Base-by-base conservation (phyloP, 1,140 invertebrate species). In the Trissolcus basalis region DNA sequence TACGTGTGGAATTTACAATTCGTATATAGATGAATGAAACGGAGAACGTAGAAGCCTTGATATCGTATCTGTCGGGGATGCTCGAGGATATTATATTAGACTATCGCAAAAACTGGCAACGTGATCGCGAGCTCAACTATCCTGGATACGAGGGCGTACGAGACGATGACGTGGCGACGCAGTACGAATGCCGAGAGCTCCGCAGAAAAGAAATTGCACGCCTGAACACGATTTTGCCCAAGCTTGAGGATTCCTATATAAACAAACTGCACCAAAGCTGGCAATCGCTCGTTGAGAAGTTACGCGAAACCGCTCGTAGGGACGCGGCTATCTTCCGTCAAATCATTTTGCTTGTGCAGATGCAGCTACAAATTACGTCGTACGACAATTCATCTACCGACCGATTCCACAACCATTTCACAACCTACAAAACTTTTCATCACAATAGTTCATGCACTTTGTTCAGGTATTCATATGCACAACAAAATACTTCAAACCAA, bases 71-170 rank as follows among this genome's bases (percentile, higher is more conserved):
- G 13, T 69, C 61, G 53, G 61, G 50, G 13, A 60, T 81, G 39
- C 77, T 81, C 36, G 72, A 80, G 50, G 78, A 78, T 48, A 79
- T 82, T 50, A 54, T 81, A 72, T 45, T 75, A 75, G 59, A 68
- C 75, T 67, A 67, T 65, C 70, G 71, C 16, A 73, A 74, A 65
- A 79, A 63, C 15, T 82, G 81, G 78, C 64, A 80, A 54, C 73
- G 63, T 33, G 80, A 81, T 74, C 73, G 74, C 16, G 68, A 78
- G 44, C 58, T 74, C 39, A 72, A 72, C 27, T 79, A 80, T 73
- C 81, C 81, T 8, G 78, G 74, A 43, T 81, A 77, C 48, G 47
- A 64, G 19, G 78, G 69, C 19, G 78, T 64, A 39, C 44, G 67
- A 12, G 54, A 69, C 36, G 70, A 79, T 19, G 39, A 71, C 12